Base-by-base conservation (phyloP, 2,888 invertebrate genomes). In the Sturmia bella region DNA sequence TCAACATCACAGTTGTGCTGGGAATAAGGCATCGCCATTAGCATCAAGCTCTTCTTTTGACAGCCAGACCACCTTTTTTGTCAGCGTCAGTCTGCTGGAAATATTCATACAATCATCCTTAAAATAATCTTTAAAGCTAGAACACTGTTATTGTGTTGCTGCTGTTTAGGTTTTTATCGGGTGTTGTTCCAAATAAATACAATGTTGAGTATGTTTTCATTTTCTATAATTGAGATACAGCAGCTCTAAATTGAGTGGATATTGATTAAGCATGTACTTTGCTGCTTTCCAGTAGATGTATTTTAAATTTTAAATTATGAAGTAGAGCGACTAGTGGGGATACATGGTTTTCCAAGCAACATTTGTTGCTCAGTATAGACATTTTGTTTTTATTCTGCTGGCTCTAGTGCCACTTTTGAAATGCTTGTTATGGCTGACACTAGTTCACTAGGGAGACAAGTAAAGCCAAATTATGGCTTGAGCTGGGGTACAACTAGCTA, bases 101-200 rank as follows among this genome's bases (percentile, higher is more conserved):
- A 32, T 45, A 63, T 61, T 17, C 13, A n/a, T 19, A 15, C 50
- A 48, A 32, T 11, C 13, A 48, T 21, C 32, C 45, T 52, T 48
- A 5, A 24, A 50, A 15, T 52, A 39, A 52, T 57, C 27, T 41
- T 24, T 12, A 45, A 7, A 21, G 11, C n/a, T n/a, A n/a, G n/a
- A n/a, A n/a, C n/a, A n/a, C n/a, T 56, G 48, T 48, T 57, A 39
- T 19, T 39, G 48, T 11, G n/a, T 2, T 48, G 43, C 21, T 52
- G 21, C 39, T 61, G 61, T 43, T 61, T 21, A 39, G 64, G 24
- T 50, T 66, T 15, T 74, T 75, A 75, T 57, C 41, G 45, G 43
- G 37, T 64, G 43, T 56, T 63, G 63, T n/a, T n/a, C 37, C 39
- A 66, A 50, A 27, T 41, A 50, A 57, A 57, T 57, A 32, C 24